Base-by-base conservation (phyloP, 2,113 vertebrate genomes). In the Ceyx melanurus region DNA sequence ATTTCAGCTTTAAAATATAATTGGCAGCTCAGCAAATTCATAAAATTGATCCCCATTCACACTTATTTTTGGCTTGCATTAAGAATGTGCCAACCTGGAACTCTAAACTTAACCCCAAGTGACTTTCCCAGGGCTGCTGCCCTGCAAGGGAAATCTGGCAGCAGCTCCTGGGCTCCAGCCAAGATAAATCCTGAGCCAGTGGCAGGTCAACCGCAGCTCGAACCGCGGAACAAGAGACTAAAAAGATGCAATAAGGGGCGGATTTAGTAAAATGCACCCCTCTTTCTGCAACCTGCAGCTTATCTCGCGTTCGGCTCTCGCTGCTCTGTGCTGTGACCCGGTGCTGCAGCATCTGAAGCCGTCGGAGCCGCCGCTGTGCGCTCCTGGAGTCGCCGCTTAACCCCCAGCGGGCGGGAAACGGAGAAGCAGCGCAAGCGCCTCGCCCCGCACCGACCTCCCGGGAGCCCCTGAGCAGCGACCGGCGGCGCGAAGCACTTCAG, bases 11-110 rank as follows among this genome's bases (percentile, higher is more conserved):
- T 94, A 95, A 94, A 96, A 95, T 95, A 94, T 93, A 95, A 93
- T 92, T 95, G 94, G 94, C 94, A 96, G 94, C 96, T 95, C 94
- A 96, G 93, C 96, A 96, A 89, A 96, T 96, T 95, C 93, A 93
- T 94, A 88, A 95, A 89, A 94, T 96, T 93, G 96, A 92, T 96
- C 84, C 78, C 87, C 87, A 82, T 96, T 93, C 89, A 94, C 91
- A 94, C 95, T 96, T 96, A 83, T 93, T 95, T 94, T 96, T 96
- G 94, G 92, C 95, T 93, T 80, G 84, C 4, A 4, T 93, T 93
- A 94, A 96, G 95, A 94, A 94, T 79, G 94, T 94, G 94, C 94
- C 95, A 96, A 93, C 91, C 92, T 95, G 91, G 95, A 95, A 91
- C 91, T 89, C 95, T 95, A 89, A 94, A 95, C 92, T 95, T 94